phyloP scores from a whole-genome alignment of 2,113 vertebrate species.

The Ctenomys sociabilis region DNA sequence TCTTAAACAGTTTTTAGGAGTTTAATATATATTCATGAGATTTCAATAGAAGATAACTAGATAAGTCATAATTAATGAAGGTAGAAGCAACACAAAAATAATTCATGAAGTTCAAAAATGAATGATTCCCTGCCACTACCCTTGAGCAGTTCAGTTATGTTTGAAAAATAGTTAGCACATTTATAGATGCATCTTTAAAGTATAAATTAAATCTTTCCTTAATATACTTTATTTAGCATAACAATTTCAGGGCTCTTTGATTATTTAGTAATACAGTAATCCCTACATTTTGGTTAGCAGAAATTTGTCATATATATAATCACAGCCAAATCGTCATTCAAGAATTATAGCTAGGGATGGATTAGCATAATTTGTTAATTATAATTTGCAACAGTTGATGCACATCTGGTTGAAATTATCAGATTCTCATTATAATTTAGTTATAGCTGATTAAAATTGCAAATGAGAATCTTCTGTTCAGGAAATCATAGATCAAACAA shows the following conservation, averaged over 20 bases:
- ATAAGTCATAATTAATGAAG: background rate
- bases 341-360: background rate
- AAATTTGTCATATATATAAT: background rate
- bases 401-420: background rate
- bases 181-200: constrained; percentile 6
- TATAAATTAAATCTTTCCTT: background rate
- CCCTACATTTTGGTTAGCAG: background rate
- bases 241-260: background rate
- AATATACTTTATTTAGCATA: background rate
- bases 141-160: constrained; percentile 1
- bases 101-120: background rate
- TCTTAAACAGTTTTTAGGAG: constrained; percentile 30
- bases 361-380: background rate
- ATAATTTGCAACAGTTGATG: background rate
- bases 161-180: background rate
- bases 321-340: background rate
- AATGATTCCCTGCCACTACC: background rate
- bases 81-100: constrained; percentile 33
- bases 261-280: background rate
- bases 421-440: background rate
- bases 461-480: background rate
- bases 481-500: constrained; percentile 36
- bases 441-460: background rate
- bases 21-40: background rate
- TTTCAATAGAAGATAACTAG: constrained; percentile 1